Evolutionary conservation across 2,797 vertebrate genomes (phyloP).

Genomic region (Eidolon dupreanum): DNA sequence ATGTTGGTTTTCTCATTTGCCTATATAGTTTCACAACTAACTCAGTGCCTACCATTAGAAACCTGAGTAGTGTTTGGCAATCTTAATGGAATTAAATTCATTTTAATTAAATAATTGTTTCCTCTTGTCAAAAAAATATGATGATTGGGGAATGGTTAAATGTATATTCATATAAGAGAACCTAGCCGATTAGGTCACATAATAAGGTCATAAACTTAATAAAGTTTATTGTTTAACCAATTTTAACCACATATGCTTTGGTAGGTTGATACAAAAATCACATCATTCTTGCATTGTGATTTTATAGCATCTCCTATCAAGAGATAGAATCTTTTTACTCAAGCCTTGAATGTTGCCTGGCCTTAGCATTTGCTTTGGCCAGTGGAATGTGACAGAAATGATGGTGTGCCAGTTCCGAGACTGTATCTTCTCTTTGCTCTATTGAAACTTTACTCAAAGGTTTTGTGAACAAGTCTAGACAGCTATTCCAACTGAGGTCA

Average conservation of each 20-base stretch:
- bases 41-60: background rate
- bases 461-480: conserved; percentile 16
- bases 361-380: background rate
- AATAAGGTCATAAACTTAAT: background rate
- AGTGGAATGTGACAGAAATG: background rate
- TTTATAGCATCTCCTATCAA: background rate
- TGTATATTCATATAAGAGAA: background rate
- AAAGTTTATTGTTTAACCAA: background rate
- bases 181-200: background rate
- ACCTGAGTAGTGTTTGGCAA: background rate
- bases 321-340: background rate
- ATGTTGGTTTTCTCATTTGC: background rate
- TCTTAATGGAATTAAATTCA: background rate
- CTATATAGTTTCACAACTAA: background rate
- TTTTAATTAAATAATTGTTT: conserved; percentile 34
- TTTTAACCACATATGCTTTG: background rate
- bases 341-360: background rate
- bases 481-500: conserved; percentile 34
- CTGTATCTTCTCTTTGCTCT: background rate
- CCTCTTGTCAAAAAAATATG: background rate
- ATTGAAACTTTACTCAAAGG: background rate
- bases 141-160: background rate
- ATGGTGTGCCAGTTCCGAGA: background rate
- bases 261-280: background rate
- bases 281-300: background rate